These are phyloP conservation scores for Dasysyrphus tricinctus DNA, from an alignment of 2,888 invertebrate species.

Conservation along the genomic window DNA sequence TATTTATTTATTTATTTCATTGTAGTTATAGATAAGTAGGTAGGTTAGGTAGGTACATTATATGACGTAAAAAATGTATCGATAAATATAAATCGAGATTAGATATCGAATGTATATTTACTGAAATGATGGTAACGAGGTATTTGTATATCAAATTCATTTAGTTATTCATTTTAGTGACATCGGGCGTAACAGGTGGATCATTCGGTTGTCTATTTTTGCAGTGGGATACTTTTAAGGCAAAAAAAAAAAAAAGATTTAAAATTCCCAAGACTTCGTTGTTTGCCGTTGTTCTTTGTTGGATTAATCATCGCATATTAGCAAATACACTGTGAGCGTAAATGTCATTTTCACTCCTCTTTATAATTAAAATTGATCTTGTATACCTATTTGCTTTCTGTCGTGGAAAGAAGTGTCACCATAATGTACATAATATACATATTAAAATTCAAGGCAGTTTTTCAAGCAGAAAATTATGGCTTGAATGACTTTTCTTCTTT, in stretches of 20 bases:
- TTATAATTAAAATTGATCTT: background rate
- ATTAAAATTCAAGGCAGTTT: conserved; percentile 22
- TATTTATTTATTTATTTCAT: too few species aligned
- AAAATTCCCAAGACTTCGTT: background rate
- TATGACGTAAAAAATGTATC: conserved; percentile 17
- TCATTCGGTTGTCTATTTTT: background rate
- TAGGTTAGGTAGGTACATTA: background rate
- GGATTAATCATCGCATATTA: conserved; percentile 14
- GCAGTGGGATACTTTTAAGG: background rate
- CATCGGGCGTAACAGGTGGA: conserved; percentile 24
- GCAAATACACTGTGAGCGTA: background rate
- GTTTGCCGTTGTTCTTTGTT: conserved; percentile 11
- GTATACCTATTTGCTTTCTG: background rate
- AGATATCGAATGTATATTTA: conserved; percentile 21
- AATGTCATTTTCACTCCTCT: background rate
- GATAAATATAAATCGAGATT: conserved; percentile 17
- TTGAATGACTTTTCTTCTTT: background rate
- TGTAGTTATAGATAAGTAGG: too few species aligned
- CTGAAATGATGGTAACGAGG: conserved; percentile 6
- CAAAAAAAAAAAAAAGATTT: background rate
- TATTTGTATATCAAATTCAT: conserved; percentile 12
- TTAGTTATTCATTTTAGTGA: conserved; percentile 14
- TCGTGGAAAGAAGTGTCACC: conserved; percentile 20
- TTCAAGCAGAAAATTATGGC: conserved; percentile 5
- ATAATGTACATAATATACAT: background rate